Base-by-base conservation (phyloP, 2,888 invertebrate species). In the Bimastos eiseni region DNA sequence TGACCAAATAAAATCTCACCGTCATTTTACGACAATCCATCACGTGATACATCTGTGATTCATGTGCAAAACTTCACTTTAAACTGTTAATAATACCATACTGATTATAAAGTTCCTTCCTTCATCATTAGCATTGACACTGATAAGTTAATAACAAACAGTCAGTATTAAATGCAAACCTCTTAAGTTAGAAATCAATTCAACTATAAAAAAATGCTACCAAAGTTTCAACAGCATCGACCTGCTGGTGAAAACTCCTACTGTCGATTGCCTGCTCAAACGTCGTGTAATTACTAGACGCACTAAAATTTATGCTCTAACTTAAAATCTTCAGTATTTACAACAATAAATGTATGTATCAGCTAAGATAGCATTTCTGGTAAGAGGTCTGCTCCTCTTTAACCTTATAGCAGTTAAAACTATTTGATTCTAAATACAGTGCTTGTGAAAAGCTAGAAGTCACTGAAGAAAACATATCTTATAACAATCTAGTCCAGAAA, bases 391-490 rank as follows among this genome's bases (percentile, higher is more conserved):
- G 11, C 70, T n/a, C 8, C 70, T n/a, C n/a, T 30, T 11, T n/a
- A 70, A n/a, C 70, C 70, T 70, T 70, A 70, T 8, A 70, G 6
- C n/a, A 70, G 70, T 70, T 70, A 8, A 6, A 6, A 70, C 70
- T n/a, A n/a, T 70, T n/a, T 70, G 3, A 70, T 11, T 11, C 70
- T 70, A 70, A 70, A 70, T n/a, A n/a, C 70, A 70, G 70, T 70
- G 70, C n/a, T 70, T n/a, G 70, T 70, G 70, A 70, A 70, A 70
- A 70, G 70, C 70, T 70, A 70, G 70, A 70, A 70, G 70, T 70
- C 70, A 70, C 70, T n/a, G 70, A 70, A 70, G 30, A n/a, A 49
- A 70, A 70, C 70, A 70, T 30, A 70, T n/a, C n/a, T 70, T 24
- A n/a, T 70, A 70, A n/a, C 70, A 70, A 70, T 70, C 30, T 70